These are phyloP conservation scores for Linnaemya vulpina DNA, from an alignment of 2,888 invertebrate genomes.

Conservation along the genomic window DNA sequence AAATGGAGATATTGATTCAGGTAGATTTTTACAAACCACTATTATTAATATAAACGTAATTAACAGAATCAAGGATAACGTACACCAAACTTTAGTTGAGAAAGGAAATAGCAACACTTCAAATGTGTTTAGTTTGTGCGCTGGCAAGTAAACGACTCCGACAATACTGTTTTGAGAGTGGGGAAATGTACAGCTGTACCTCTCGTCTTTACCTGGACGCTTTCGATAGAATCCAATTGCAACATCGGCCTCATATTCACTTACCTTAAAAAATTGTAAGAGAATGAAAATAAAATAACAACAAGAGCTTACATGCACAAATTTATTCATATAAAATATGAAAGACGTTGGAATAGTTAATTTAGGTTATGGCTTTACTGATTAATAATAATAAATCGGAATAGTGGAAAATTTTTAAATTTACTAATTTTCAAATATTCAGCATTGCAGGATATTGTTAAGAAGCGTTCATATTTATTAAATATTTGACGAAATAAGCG, in stretches of 20 bases:
- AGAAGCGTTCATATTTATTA: no score
- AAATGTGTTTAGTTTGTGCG: constrained; percentile 71
- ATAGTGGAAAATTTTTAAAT: no score
- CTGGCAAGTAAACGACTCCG: constrained; percentile 69
- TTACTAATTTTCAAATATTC: no score
- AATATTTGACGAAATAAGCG: no score
- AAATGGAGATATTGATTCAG: constrained; percentile 58
- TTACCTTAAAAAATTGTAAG: constrained; percentile 64
- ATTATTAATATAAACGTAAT: not conserved
- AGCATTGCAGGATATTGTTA: no score
- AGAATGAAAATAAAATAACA: not conserved
- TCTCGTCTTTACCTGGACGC: constrained; percentile 59
- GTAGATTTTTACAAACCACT: constrained; percentile 21
- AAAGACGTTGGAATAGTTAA: no score
- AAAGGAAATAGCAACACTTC: constrained; percentile 75
- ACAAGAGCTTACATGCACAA: no score
- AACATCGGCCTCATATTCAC: constrained; percentile 67
- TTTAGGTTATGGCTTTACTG: no score
- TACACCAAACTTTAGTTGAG: constrained; percentile 71
- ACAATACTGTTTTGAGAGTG: constrained; percentile 75
- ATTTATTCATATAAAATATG: no score
- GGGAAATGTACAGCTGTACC: constrained; percentile 74
- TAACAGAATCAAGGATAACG: not conserved
- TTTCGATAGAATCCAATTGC: constrained; percentile 75
- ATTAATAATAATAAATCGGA: no score